These are phyloP conservation scores for Coecobrya sp. DNA, from an alignment of 2,888 invertebrate species.

Conservation along the genomic window DNA sequence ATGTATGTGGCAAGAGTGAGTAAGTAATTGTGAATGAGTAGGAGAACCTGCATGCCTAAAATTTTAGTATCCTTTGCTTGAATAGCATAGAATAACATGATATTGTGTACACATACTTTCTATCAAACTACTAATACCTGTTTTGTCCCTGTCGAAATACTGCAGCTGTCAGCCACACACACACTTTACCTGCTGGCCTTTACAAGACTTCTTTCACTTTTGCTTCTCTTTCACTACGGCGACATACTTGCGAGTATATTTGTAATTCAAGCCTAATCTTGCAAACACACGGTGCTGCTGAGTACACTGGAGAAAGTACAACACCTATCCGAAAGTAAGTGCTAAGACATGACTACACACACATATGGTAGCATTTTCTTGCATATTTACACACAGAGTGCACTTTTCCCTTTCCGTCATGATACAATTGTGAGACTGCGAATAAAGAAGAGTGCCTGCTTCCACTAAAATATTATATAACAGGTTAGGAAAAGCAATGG, in stretches of 20 bases:
- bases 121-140: neutral
- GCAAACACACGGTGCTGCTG: neutral
- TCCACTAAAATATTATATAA: constrained; percentile 3
- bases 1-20: neutral
- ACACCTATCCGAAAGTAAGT: constrained; percentile 2
- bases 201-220: constrained; percentile 6
- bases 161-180: constrained; percentile 41
- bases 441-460: neutral
- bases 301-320: neutral
- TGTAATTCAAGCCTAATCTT: constrained; percentile 9
- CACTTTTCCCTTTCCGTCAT: constrained; percentile 27
- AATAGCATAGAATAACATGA: neutral
- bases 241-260: neutral
- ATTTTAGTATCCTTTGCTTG: constrained; percentile 14
- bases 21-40: constrained; percentile 38
- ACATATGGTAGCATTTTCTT: constrained; percentile 24
- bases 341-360: neutral
- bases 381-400: constrained; percentile 35
- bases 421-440: neutral
- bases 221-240: neutral
- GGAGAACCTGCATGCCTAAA: constrained; percentile 18
- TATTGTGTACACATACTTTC: neutral
- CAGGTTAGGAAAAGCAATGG: constrained; percentile 65
- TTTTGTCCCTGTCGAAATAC: constrained; percentile 19
- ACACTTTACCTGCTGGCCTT: constrained; percentile 20